Evolutionary conservation across 2,888 invertebrate genomes (phyloP).

Genomic region (Clistopyga incitator): DNA sequence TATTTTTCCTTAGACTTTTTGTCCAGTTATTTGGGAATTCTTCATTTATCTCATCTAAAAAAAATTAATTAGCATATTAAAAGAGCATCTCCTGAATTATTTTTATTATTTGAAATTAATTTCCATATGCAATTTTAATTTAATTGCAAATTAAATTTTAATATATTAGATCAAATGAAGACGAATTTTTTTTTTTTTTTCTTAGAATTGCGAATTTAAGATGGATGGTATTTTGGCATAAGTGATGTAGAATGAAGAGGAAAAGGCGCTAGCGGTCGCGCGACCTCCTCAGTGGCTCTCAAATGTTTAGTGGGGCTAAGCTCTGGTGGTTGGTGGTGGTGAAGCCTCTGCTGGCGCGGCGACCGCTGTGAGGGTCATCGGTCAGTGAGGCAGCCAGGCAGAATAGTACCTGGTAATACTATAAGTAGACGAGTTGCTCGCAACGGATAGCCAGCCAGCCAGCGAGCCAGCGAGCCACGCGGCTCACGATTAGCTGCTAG

Average conservation of each 20-base stretch:
- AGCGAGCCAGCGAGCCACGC: too few relatives aligned
- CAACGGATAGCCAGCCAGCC: constrained; percentile 8
- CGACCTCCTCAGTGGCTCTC: constrained; percentile 40
- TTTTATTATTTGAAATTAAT: too few relatives aligned
- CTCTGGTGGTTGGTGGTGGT: too few relatives aligned
- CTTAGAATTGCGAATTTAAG: constrained; percentile 5
- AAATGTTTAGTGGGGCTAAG: background rate
- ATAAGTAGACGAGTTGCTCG: constrained; percentile 26
- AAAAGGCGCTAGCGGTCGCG: constrained; percentile 16
- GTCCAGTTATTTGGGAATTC: too few relatives aligned
- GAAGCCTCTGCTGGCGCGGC: constrained; percentile 7
- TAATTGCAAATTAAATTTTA: too few relatives aligned
- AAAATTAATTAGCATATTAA: too few relatives aligned
- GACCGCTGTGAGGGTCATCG: constrained; percentile 29
- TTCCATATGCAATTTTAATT: too few relatives aligned
- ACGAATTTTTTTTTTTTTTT: too few relatives aligned
- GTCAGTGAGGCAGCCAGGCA: constrained; percentile 49
- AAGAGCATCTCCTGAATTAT: too few relatives aligned
- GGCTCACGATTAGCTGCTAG: background rate
- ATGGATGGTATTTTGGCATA: background rate
- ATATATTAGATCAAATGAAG: too few relatives aligned
- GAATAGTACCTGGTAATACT: constrained; percentile 32
- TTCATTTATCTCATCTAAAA: too few relatives aligned
- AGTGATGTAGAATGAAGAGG: constrained; percentile 36
- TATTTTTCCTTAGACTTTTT: too few relatives aligned